These are phyloP conservation scores for Meloidogyne floridensis DNA, from an alignment of 1,140 invertebrate species.

Conservation along the genomic window DNA sequence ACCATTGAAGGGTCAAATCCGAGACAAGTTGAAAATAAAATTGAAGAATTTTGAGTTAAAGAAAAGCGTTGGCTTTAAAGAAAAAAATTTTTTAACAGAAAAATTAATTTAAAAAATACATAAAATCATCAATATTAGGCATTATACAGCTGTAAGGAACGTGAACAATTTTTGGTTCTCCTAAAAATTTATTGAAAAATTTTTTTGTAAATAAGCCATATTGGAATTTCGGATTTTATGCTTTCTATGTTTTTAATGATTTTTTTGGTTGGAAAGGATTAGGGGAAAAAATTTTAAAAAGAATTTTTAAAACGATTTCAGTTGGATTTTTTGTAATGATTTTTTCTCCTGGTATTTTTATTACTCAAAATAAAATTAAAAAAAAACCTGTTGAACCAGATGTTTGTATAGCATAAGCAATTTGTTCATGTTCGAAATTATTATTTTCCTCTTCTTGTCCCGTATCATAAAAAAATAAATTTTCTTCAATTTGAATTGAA, in stretches of 20 bases:
- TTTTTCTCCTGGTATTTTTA: too few relatives aligned
- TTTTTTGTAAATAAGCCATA: too few relatives aligned
- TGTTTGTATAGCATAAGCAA: constrained; percentile 35
- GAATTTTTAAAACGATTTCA: too few relatives aligned
- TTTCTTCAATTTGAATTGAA: neutral
- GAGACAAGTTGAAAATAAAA: constrained; percentile 29
- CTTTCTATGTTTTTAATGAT: too few relatives aligned
- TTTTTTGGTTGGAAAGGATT: too few relatives aligned
- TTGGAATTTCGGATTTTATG: too few relatives aligned
- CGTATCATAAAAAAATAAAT: neutral
- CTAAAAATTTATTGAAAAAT: neutral
- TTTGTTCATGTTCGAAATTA: neutral
- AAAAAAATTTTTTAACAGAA: neutral
- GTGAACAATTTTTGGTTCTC: constrained; percentile 30
- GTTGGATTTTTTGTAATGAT: too few relatives aligned
- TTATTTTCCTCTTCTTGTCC: neutral
- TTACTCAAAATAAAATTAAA: neutral
- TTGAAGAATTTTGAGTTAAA: neutral
- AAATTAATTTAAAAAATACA: constrained; percentile 14
- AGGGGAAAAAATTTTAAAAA: too few relatives aligned
- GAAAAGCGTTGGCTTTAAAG: constrained; percentile 24
- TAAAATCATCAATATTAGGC: constrained; percentile 35
- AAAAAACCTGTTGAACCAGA: constrained; percentile 34
- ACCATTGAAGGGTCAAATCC: constrained; percentile 38
- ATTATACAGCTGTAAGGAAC: constrained; percentile 30